phyloP scores from a whole-genome alignment of 2,888 invertebrate genomes.

The Melinopterus prodromus region DNA sequence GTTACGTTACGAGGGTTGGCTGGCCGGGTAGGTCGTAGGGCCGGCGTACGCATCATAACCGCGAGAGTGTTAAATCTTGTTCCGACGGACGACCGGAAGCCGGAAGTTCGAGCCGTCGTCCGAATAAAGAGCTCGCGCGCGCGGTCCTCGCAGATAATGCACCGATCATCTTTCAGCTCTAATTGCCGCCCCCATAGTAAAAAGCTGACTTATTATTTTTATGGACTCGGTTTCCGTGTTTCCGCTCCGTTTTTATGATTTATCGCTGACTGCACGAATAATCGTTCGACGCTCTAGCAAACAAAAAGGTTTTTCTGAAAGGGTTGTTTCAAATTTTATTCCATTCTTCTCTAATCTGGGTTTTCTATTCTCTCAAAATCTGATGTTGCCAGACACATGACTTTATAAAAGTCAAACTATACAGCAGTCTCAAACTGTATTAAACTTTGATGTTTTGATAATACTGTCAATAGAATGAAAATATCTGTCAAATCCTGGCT shows the following conservation, averaged over 20 bases:
- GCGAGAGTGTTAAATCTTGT: conserved; percentile 62
- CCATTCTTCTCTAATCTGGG: background rate
- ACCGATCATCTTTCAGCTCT: conserved; percentile 59
- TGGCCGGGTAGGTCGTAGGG: conserved; percentile 38
- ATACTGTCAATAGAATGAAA: too few species aligned
- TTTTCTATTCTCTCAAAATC: too few species aligned
- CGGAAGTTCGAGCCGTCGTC: conserved; percentile 60
- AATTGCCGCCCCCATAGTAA: conserved; percentile 53
- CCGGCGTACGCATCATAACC: conserved; percentile 56
- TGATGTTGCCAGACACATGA: too few species aligned
- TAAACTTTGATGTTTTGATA: too few species aligned
- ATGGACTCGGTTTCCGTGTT: conserved; percentile 49
- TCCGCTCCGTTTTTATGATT: conserved; percentile 43
- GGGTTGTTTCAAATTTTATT: background rate
- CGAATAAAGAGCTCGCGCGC: conserved; percentile 57
- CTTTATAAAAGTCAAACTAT: too few species aligned
- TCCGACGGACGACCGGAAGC: conserved; percentile 60
- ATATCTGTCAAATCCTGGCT: too few species aligned
- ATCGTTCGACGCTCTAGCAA: background rate
- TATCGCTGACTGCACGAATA: conserved; percentile 28
- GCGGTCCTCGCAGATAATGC: conserved; percentile 42
- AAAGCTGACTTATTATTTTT: conserved; percentile 50
- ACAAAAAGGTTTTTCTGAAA: background rate
- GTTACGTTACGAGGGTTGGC: conserved; percentile 27
- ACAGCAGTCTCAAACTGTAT: too few species aligned